Evolutionary conservation across 2,888 invertebrate species (phyloP).

Genomic region (Diadegma fenestrale): DNA sequence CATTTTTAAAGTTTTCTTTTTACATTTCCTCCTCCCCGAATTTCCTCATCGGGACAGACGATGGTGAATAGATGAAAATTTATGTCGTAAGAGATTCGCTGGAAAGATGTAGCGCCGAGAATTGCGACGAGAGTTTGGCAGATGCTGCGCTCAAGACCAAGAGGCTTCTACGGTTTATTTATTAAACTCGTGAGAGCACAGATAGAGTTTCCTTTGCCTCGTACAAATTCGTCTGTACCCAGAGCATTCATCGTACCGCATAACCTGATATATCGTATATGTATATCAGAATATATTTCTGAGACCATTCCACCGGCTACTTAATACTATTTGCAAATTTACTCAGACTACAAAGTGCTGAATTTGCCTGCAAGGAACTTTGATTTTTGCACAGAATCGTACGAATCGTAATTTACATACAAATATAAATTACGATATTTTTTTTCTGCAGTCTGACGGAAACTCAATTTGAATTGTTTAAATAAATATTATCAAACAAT

Average conservation of each 20-base stretch:
- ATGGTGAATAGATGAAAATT: slow-evolving; percentile 7
- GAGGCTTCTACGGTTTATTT: slow-evolving; percentile 59
- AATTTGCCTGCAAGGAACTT: background rate
- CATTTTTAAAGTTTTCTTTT: background rate
- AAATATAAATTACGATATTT: background rate
- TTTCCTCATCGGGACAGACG: slow-evolving; percentile 2
- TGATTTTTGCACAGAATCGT: background rate
- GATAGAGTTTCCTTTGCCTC: slow-evolving; percentile 16
- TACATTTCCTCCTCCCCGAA: background rate
- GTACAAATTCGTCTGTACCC: slow-evolving; percentile 36
- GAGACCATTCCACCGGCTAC: slow-evolving; percentile 34
- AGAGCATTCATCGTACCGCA: slow-evolving; percentile 11
- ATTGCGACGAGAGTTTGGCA: slow-evolving; percentile 49
- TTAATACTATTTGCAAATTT: slow-evolving; percentile 3
- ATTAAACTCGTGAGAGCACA: slow-evolving; percentile 55
- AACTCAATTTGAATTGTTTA: background rate
- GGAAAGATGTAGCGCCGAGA: slow-evolving; percentile 38
- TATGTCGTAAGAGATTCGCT: background rate
- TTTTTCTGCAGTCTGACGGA: background rate
- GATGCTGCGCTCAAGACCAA: slow-evolving; percentile 49
- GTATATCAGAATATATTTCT: slow-evolving; percentile 45
- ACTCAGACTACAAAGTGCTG: slow-evolving; percentile 8
- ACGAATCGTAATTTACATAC: background rate
- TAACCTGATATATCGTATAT: slow-evolving; percentile 14
- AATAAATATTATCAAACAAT: background rate